A percentile compares a stretch with the other conserved stretches of the same genome.
Conservation (phyloP, 1,140 invertebrate genomes). For the Cydia fagiglandana region DNA sequence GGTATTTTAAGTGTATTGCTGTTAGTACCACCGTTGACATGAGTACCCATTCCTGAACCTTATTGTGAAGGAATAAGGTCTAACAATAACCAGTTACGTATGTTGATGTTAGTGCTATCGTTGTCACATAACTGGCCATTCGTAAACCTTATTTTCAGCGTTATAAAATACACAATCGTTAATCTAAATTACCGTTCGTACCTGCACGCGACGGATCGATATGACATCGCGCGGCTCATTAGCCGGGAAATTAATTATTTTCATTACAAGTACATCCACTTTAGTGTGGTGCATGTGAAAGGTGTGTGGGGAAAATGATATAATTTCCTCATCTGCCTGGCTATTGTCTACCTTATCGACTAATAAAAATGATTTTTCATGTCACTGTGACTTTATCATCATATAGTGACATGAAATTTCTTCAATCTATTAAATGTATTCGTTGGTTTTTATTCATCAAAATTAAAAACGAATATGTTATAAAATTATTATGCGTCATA, state of each 20-base stretch:
- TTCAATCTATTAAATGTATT: no score
- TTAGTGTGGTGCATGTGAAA: not conserved
- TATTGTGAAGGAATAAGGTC: not conserved
- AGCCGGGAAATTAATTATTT: slow-evolving; percentile 30
- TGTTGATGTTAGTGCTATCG: no score
- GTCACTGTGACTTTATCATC: no score
- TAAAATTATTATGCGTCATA: no score
- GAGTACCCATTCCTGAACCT: no score
- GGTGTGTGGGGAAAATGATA: not conserved
- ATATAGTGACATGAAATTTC: no score
- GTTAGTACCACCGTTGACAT: no score
- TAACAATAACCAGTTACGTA: not conserved
- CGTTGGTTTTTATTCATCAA: no score
- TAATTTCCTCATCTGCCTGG: not conserved
- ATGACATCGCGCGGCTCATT: slow-evolving; percentile 29
- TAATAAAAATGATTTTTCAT: no score
- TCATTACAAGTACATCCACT: slow-evolving; percentile 3
- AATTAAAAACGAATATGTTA: no score
- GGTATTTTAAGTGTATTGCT: no score
- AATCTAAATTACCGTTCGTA: not conserved
- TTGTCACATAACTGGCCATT: no score
- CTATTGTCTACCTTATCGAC: not conserved
- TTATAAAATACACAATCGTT: not conserved
- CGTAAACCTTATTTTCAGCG: not conserved
- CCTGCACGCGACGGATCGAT: slow-evolving; percentile 29